phyloP scores from a whole-genome alignment of 2,888 invertebrate genomes.

The Cephus rjabovi region DNA sequence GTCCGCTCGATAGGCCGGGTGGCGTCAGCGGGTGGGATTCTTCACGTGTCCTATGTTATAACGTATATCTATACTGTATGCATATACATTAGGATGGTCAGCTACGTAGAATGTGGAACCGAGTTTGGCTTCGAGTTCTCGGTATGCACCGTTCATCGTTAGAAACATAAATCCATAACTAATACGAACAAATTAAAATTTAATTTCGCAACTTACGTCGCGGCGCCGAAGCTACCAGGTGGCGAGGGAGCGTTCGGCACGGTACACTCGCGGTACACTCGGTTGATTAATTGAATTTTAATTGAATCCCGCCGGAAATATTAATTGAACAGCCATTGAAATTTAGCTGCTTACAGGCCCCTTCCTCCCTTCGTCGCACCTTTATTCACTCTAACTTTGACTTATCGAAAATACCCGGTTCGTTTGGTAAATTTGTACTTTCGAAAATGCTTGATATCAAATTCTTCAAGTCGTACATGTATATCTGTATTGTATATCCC shows the following conservation, averaged over 20 bases:
- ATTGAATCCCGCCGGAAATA: conserved; percentile 54
- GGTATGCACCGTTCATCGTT: conserved; percentile 24
- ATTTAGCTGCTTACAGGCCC: conserved; percentile 9
- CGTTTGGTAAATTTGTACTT: background rate
- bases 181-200: conserved; percentile 59
- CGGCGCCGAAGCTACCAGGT: conserved; percentile 17
- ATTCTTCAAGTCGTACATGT: background rate
- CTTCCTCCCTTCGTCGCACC: background rate
- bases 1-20: conserved; percentile 38
- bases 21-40: conserved; percentile 50
- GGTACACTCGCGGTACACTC: conserved; percentile 20
- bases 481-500: background rate
- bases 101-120: background rate
- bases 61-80: background rate
- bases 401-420: background rate
- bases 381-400: background rate
- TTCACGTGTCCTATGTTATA: background rate
- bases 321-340: conserved; percentile 54
- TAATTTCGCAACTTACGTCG: conserved; percentile 51
- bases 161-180: conserved; percentile 56
- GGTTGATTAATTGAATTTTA: conserved; percentile 60
- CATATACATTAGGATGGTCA: background rate
- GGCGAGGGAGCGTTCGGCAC: conserved; percentile 16
- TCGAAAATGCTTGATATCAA: background rate
- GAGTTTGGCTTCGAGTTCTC: background rate